Conservation (phyloP, 2,888 invertebrate genomes). For the Crocallis elinguaria region DNA sequence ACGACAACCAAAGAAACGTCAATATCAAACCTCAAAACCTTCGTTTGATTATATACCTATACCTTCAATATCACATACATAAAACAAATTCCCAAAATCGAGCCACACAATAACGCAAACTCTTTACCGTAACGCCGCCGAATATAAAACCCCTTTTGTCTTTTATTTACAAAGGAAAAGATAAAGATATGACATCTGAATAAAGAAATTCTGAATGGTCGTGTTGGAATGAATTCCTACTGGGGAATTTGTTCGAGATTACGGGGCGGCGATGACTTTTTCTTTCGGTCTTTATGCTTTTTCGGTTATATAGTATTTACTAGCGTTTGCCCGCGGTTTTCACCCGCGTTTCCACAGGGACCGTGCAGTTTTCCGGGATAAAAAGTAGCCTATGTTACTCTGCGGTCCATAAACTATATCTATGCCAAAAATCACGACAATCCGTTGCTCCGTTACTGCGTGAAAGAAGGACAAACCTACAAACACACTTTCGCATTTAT, state of each 20-base stretch:
- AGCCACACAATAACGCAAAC: conserved; percentile 29
- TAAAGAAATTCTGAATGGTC: conserved; percentile 47
- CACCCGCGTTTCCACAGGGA: no score
- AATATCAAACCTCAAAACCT: no score
- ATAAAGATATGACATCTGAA: conserved; percentile 57
- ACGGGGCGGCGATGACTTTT: conserved; percentile 23
- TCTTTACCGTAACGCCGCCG: conserved; percentile 32
- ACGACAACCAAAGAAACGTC: no score
- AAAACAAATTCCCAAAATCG: conserved; percentile 37
- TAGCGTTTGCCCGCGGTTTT: not conserved
- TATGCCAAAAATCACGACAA: no score
- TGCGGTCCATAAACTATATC: not conserved
- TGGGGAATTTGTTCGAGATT: conserved; percentile 31
- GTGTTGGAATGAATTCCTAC: conserved; percentile 42
- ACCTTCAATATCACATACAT: conserved; percentile 17
- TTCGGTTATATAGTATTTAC: conserved; percentile 6
- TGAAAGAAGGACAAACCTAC: no score
- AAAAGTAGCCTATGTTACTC: not conserved
- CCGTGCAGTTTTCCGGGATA: not conserved
- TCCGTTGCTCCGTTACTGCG: no score
- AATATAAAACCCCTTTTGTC: conserved; percentile 51
- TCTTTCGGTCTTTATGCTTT: conserved; percentile 8
- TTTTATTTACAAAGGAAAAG: conserved; percentile 57
- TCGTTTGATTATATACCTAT: not conserved
- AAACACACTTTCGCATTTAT: no score